Evolutionary conservation across 2,888 invertebrate genomes (phyloP).

Genomic region (Nomada flava): DNA sequence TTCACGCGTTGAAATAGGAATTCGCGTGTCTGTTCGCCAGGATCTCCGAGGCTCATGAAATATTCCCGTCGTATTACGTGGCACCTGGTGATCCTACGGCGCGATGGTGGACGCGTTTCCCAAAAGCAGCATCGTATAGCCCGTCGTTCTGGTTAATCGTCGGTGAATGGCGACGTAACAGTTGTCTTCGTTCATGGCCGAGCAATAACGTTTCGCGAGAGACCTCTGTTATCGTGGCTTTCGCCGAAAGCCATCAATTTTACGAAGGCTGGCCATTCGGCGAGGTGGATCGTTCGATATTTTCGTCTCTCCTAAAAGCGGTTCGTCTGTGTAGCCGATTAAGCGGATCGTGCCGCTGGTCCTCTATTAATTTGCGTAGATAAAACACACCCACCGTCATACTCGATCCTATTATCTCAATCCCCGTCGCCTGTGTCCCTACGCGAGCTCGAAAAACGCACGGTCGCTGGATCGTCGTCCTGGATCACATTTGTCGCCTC

Average conservation of each 20-base stretch:
- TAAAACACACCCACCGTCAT: conserved; percentile 38
- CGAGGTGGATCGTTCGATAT: conserved; percentile 34
- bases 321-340: conserved; percentile 39
- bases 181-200: conserved; percentile 3
- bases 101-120: not conserved
- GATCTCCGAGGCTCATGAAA: conserved; percentile 24
- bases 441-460: not conserved
- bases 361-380: conserved; percentile 51
- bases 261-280: conserved; percentile 4
- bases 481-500: not conserved
- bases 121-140: not conserved
- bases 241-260: conserved; percentile 25
- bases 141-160: conserved; percentile 11
- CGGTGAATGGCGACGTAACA: conserved; percentile 1
- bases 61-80: conserved; percentile 10
- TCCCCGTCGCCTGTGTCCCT: not conserved
- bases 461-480: not conserved
- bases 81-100: not conserved
- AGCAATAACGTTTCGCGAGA: conserved; percentile 12
- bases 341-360: conserved; percentile 23
- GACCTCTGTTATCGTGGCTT: conserved; percentile 19
- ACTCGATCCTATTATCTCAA: conserved; percentile 38
- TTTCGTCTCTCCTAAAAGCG: conserved; percentile 51
- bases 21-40: conserved; percentile 39
- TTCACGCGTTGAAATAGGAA: conserved; percentile 40